Conservation (phyloP, 2,113 vertebrate species). For the Tetrax tetrax region DNA sequence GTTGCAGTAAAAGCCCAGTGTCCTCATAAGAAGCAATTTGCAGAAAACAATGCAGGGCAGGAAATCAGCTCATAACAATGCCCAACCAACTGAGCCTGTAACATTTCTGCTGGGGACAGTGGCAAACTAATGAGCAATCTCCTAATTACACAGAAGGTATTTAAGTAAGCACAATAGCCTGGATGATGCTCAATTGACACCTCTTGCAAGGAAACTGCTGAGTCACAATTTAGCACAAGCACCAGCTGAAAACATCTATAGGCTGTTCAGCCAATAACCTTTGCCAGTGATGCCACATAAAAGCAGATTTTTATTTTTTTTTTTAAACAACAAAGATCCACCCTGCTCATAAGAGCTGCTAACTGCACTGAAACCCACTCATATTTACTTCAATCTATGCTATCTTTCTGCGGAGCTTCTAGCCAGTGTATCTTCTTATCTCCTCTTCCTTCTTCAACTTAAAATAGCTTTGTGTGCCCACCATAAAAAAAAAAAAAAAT, state of each 20-base stretch:
- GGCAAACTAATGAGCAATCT: neutral
- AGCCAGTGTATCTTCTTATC: neutral
- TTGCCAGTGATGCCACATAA: neutral
- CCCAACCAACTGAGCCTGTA: neutral
- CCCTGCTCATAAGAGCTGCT: neutral
- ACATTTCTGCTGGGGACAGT: slow-evolving; percentile 13
- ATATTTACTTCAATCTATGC: neutral
- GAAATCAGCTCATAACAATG: neutral
- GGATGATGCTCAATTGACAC: neutral
- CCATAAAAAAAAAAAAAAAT: neutral
- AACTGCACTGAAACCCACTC: neutral
- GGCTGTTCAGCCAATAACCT: neutral
- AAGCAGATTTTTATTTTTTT: neutral
- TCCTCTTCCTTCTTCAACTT: neutral
- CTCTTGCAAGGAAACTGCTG: neutral
- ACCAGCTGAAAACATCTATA: neutral
- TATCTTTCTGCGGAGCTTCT: neutral
- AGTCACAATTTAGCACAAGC: neutral
- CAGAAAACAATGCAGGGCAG: slow-evolving; percentile 32
- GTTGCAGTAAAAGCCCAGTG: slow-evolving; percentile 22
- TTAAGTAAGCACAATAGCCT: neutral
- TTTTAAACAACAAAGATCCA: neutral
- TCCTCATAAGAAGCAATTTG: slow-evolving; percentile 22
- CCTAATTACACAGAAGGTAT: slow-evolving; percentile 1
- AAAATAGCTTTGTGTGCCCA: neutral